Evolutionary conservation across 2,888 invertebrate species (phyloP).

Genomic region (Meloe dianella): DNA sequence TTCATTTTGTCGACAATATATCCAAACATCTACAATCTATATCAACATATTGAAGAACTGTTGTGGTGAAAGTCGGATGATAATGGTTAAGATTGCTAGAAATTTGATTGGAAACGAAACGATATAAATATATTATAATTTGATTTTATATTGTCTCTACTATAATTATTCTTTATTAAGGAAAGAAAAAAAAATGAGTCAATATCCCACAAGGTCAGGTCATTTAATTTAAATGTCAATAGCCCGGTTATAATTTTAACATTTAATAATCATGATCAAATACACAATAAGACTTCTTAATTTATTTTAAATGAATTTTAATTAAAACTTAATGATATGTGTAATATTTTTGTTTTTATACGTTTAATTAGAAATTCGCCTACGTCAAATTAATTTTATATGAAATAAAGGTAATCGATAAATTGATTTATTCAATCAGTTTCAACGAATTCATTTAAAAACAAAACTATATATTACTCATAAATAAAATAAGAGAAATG

Average conservation of each 20-base stretch:
- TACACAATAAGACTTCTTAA: not conserved
- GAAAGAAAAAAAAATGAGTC: not conserved
- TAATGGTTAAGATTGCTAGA: too few species aligned
- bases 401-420: not conserved
- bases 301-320: not conserved
- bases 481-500: not conserved
- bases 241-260: not conserved
- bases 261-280: slow-evolving; percentile 1
- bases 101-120: too few species aligned
- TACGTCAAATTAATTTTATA: not conserved
- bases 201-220: slow-evolving; percentile 4
- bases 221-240: not conserved
- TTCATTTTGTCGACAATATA: too few species aligned
- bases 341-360: not conserved
- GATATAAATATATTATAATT: not conserved
- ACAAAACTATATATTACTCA: not conserved
- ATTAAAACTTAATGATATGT: not conserved
- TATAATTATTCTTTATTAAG: not conserved
- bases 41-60: too few species aligned
- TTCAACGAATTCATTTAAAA: not conserved
- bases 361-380: not conserved
- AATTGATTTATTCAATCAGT: not conserved
- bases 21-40: too few species aligned
- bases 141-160: not conserved
- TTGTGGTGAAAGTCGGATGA: too few species aligned